These are phyloP conservation scores for Erynnis tages DNA, from an alignment of 2,888 invertebrate genomes.

Conservation along the genomic window DNA sequence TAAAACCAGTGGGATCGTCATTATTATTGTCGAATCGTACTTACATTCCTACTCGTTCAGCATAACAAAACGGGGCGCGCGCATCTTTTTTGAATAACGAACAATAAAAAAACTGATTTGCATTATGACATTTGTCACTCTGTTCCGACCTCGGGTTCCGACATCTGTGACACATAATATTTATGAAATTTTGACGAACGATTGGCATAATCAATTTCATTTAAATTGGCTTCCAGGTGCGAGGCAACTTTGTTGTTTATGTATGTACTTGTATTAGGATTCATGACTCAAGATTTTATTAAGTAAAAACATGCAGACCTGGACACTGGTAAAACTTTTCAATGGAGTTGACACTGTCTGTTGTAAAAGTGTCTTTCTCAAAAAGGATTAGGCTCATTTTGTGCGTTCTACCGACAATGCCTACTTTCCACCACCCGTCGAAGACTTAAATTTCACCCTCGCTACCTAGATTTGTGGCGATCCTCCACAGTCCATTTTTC, in stretches of 20 bases:
- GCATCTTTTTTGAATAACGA: constrained; percentile 5
- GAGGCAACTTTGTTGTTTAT: background rate
- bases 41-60: background rate
- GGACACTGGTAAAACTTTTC: no score
- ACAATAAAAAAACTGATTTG: constrained; percentile 8
- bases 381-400: no score
- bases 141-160: constrained; percentile 2
- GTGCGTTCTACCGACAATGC: no score
- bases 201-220: constrained; percentile 1
- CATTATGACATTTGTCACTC: constrained; percentile 19
- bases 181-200: constrained; percentile 8
- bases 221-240: background rate
- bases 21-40: constrained; percentile 12
- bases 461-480: no score
- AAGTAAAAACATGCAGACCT: no score
- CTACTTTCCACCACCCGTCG: no score
- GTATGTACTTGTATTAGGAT: background rate
- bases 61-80: constrained; percentile 7
- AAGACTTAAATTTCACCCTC: no score
- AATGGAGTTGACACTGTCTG: no score
- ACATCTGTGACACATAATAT: constrained; percentile 13
- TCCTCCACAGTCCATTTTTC: no score
- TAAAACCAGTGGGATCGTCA: constrained; percentile 6
- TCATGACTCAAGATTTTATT: no score
- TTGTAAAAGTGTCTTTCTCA: no score